phyloP scores from a whole-genome alignment of 2,888 invertebrate genomes.

The Kryphioiulus occultus region DNA sequence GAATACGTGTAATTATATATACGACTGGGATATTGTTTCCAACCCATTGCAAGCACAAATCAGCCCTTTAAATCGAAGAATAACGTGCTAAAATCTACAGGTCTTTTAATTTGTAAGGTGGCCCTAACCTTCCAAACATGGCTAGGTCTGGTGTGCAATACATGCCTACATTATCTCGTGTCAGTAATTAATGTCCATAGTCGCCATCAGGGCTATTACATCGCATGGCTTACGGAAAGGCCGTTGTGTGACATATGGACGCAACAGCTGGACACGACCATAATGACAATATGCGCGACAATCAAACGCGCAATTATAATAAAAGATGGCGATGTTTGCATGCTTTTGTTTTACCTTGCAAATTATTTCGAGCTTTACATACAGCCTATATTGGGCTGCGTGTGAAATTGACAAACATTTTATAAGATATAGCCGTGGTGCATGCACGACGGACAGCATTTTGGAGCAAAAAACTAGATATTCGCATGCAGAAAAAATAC shows the following conservation, averaged over 20 bases:
- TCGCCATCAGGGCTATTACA: not conserved
- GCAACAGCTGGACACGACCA: constrained; percentile 5
- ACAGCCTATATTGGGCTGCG: not conserved
- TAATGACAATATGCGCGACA: constrained; percentile 33
- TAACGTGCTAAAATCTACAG: too few relatives aligned
- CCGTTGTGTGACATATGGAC: not conserved
- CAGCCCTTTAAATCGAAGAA: too few relatives aligned
- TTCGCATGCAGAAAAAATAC: not conserved
- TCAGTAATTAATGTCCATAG: not conserved
- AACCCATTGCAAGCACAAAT: too few relatives aligned
- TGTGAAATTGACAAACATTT: not conserved
- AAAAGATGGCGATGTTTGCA: not conserved
- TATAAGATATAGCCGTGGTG: not conserved
- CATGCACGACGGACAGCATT: not conserved
- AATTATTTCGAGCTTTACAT: not conserved
- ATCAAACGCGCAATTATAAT: not conserved
- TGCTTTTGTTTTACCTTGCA: not conserved
- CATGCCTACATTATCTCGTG: not conserved
- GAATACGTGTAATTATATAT: too few relatives aligned
- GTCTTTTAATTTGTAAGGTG: too few relatives aligned
- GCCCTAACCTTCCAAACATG: too few relatives aligned
- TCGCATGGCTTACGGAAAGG: not conserved
- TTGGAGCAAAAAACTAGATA: not conserved
- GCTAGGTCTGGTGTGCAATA: too few relatives aligned
- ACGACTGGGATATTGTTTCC: too few relatives aligned